Base-by-base conservation (phyloP, 2,888 invertebrate species). In the Tetragnatha montana region DNA sequence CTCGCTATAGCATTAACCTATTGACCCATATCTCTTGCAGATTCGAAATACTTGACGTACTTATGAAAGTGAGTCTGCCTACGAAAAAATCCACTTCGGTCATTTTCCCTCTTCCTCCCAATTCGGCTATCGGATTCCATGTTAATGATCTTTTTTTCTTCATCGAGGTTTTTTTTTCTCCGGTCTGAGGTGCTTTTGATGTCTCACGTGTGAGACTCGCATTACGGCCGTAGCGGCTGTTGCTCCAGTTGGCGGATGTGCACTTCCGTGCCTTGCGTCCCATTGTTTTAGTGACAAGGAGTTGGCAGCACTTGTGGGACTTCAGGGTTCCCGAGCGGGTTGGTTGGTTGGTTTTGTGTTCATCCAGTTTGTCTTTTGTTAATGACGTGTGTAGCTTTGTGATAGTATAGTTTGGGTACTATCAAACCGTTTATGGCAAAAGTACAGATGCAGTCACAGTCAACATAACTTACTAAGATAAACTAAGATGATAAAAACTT, bases 31-130 rank as follows among this genome's bases (percentile, higher is more conserved):
- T 76, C 68, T 7, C 69, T 8, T 19, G 12, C 47, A 19, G 51
- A 74, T 82, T 19, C 22, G 82, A 82, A 73, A 35, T 50, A 73
- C 82, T 84, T 69, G 69, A 76, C 76, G 73, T 69, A 68, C 84
- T 84, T 84, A 60, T 76, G 73, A 82, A 82, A 74, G 69, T 69
- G 82, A 82, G 82, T 73, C 73, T 82, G 51, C 73, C 51, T 74
- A 51, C 21, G 50, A 82, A 73, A 74, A 82, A 82, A 70, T 21
- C 68, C 21, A 35, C 35, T 35, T 1, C 70, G 10, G 47, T 49
- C 35, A 50, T 74, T 82, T 74, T 50, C 50, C 60, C 50, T 74
- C 50, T 21, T 74, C 17, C 12, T 17, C 73, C 51, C 51, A 14
- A 70, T 69, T 35, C 47, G 17, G 19, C 68, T 82, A 82, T 82